Base-by-base conservation (phyloP, 2,888 invertebrate species). In the Lobophora halterata region DNA sequence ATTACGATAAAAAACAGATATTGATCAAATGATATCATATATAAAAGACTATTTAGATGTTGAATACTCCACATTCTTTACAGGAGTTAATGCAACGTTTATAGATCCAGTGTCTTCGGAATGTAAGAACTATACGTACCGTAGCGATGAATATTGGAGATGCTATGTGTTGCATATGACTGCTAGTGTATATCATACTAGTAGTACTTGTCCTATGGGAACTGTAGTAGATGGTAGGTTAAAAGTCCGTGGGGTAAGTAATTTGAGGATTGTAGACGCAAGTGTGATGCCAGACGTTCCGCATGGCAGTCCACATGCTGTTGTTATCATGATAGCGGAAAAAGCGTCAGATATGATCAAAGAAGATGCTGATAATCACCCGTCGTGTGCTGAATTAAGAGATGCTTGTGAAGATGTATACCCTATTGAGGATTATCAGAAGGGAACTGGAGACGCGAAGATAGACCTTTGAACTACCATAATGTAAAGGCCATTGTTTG, bases 281-380 rank as follows among this genome's bases (percentile, higher is more conserved):
- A 90, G 90, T 47, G 79, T 91, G 2, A 91, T 92, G 88, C 92
- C 91, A 0, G 67, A 70, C 9, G 85, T 89, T 0, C 75, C 83
- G 0, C 88, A 89, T 3, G 91, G 90, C 0, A 89, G 90, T 48
- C 90, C 89, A 0, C 88, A 90, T 43, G 90, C 90, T 1, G 88
- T 90, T 0, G 77, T 85, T 0, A 79, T 90, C 5, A 91, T 90
- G 89, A 88, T 91, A 4, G 91, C 86, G 0, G 91, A 91, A 55
- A 91, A 90, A 55, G 90, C 88, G 0, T 31, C 56, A 5, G 56
- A 55, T 41, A 39, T 58, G 31, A 55, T 61, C 3, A 47, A 55
- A 5, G 23, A 44, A 16, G 51, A 54, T 10, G 12, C 33, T 7
- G 7, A 26, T 24, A 5, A 14, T 23, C 23, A 33, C 24, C 12